Evolutionary conservation across 2,113 vertebrate genomes (phyloP).

Genomic region (Pelecanoides urinatrix): DNA sequence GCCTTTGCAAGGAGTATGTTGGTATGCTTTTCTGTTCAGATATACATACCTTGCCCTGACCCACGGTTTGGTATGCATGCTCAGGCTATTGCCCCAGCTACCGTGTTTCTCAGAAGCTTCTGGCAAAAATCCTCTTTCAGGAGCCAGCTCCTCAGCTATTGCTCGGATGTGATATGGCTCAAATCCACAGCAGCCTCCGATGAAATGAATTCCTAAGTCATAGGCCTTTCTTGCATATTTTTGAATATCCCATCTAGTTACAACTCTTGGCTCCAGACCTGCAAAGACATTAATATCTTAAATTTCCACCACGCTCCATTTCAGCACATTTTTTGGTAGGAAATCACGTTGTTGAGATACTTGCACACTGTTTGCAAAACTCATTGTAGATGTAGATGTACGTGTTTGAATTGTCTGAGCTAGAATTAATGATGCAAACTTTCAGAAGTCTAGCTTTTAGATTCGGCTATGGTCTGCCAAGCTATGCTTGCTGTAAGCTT

Average conservation of each 20-base stretch:
- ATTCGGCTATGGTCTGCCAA: neutral
- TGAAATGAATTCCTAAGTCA: conserved; percentile 85
- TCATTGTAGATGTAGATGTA: neutral
- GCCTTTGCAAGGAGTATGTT: neutral
- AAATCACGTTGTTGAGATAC: neutral
- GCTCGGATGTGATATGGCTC: conserved; percentile 93
- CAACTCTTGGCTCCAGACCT: conserved; percentile 92
- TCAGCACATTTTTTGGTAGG: neutral
- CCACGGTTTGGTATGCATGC: conserved; percentile 98
- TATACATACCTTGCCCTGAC: conserved; percentile 88
- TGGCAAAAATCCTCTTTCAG: conserved; percentile 86
- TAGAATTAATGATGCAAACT: neutral
- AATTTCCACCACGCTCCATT: neutral
- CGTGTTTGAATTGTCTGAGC: neutral
- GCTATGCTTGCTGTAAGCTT: neutral
- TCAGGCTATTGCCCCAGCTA: conserved; percentile 83
- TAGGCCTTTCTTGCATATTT: conserved; percentile 92
- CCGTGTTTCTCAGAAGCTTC: conserved; percentile 92
- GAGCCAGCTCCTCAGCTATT: conserved; percentile 87
- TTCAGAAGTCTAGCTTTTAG: neutral
- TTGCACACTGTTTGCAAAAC: neutral
- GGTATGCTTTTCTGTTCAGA: neutral
- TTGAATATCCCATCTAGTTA: conserved; percentile 93
- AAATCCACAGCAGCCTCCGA: conserved; percentile 95
- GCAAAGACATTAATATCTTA: neutral